These are phyloP conservation scores for Rhaphigaster nebulosa DNA, from an alignment of 2,888 invertebrate genomes.

Conservation along the genomic window DNA sequence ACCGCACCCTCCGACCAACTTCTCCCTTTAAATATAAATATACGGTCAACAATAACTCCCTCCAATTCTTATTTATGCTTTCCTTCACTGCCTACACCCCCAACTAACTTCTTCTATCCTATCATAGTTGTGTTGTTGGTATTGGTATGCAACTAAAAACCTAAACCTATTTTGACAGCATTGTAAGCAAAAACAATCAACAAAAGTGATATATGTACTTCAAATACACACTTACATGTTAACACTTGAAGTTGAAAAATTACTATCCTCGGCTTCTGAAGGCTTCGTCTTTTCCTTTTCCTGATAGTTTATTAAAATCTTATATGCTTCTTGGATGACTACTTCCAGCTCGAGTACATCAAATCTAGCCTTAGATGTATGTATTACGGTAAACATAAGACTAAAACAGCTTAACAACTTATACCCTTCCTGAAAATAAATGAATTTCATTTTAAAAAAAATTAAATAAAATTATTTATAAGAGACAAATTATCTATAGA, in stretches of 20 bases:
- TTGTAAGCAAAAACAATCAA: neutral
- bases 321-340: neutral
- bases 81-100: too few species aligned
- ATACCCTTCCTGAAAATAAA: constrained; percentile 31
- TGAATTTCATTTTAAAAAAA: neutral
- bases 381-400: constrained; percentile 13
- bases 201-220: neutral
- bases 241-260: constrained; percentile 3
- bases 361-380: constrained; percentile 6
- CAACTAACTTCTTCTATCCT: too few species aligned
- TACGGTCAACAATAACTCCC: too few species aligned
- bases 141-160: too few species aligned
- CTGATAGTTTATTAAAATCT: neutral
- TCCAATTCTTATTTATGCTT: too few species aligned
- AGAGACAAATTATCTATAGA: neutral
- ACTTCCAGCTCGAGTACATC: constrained; percentile 25
- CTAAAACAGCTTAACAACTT: constrained; percentile 44
- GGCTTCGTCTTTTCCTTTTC: neutral
- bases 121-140: too few species aligned
- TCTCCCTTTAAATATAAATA: too few species aligned
- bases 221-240: constrained; percentile 12
- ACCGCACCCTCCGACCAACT: too few species aligned
- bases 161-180: too few species aligned
- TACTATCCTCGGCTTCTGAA: neutral
- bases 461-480: neutral